Evolutionary conservation across 2,888 invertebrate genomes (phyloP).

Genomic region (Lagria hirta): DNA sequence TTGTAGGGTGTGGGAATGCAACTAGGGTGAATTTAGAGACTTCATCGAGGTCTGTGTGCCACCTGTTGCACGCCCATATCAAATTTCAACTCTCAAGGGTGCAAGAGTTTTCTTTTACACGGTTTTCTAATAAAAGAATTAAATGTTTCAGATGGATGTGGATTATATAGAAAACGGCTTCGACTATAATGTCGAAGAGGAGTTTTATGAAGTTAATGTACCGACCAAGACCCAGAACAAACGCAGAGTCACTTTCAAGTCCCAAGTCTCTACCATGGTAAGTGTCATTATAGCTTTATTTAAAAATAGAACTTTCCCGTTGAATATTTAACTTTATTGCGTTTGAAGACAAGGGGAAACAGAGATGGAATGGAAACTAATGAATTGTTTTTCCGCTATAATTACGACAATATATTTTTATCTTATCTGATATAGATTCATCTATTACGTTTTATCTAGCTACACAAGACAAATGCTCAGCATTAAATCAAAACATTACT

Average conservation of each 20-base stretch:
- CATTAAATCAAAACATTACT: no score
- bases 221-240: constrained; percentile 56
- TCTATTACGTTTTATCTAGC: no score
- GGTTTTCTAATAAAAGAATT: no score
- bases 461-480: no score
- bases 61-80: constrained; percentile 24
- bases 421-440: no score
- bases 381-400: no score
- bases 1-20: constrained; percentile 14
- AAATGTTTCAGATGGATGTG: constrained; percentile 63
- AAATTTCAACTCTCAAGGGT: constrained; percentile 17
- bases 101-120: no score
- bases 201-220: constrained; percentile 68
- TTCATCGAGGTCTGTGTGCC: constrained; percentile 20
- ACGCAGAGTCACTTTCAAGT: constrained; percentile 49
- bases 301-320: no score
- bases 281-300: constrained; percentile 28
- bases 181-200: constrained; percentile 70
- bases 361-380: no score
- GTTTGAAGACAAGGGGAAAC: no score
- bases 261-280: constrained; percentile 48
- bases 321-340: no score
- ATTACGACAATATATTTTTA: no score
- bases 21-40: constrained; percentile 2
- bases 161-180: constrained; percentile 60